These are phyloP conservation scores for Subacronicta megacephala DNA, from an alignment of 2,888 invertebrate genomes.

Conservation along the genomic window DNA sequence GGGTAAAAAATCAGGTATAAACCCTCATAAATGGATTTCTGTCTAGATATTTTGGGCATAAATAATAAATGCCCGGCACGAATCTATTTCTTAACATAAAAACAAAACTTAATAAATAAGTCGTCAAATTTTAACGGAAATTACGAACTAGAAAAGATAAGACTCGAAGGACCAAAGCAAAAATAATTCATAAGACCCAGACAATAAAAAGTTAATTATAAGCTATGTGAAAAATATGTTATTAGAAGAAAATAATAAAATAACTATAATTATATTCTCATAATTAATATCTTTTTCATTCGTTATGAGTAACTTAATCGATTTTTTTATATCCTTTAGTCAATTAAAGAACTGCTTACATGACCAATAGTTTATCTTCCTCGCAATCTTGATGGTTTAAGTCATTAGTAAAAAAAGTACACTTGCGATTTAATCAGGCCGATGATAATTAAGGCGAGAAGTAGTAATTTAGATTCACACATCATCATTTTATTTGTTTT, in stretches of 20 bases:
- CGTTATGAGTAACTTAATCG: not conserved
- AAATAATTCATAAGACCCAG: no score
- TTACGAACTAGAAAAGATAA: no score
- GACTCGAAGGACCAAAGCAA: no score
- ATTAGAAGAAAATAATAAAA: not conserved
- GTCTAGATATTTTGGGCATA: no score
- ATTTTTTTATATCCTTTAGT: not conserved
- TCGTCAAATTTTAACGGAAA: no score
- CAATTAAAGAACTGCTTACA: not conserved
- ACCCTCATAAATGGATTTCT: no score
- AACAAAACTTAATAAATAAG: no score
- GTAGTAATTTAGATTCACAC: constrained; percentile 22
- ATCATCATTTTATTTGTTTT: constrained; percentile 24
- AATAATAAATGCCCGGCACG: no score
- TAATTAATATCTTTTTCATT: not conserved
- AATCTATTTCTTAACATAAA: no score
- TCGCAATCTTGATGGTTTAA: constrained; percentile 23
- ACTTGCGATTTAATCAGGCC: constrained; percentile 19
- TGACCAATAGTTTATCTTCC: constrained; percentile 19
- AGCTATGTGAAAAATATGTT: not conserved
- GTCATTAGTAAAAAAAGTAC: not conserved
- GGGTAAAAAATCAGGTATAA: no score
- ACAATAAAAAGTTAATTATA: no score
- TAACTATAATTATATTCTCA: not conserved
- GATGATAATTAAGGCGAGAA: constrained; percentile 8